Evolutionary conservation across 2,113 vertebrate species (phyloP), one percentile per base, ranked within the genome.

Genomic region (Chloroceryle aenea): DNA sequence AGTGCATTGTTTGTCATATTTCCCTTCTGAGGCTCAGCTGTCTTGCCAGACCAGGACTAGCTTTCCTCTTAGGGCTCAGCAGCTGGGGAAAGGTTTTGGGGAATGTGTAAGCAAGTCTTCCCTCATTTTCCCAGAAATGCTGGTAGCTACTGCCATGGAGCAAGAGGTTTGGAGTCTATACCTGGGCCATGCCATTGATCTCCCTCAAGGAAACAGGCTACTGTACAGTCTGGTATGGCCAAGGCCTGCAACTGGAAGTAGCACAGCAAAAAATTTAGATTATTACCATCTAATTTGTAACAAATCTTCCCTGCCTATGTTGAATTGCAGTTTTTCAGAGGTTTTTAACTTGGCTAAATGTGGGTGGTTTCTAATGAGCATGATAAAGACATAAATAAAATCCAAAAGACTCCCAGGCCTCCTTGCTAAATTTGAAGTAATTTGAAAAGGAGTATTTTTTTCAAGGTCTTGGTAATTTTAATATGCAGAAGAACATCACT

Each of bases 151-250:
- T 2, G 0, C 52, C 59, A 42, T 1, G 1, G 20, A 38, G n/a
- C 22, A 64, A 34, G 34, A 73, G 19, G 8, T 53, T 47, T 73
- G 36, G 29, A 47, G 11, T 83, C 53, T 18, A 11, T 40, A 62
- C 36, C n/a, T n/a, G 22, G 73, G n/a, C 30, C 0, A 0, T 78
- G 48, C 30, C 3, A 0, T 36, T 29, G 42, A 82, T n/a, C 38
- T 82, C 14, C 29, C 38, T 47, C 1, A 0, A 64, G 17, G 14
- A n/a, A 7, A 64, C 0, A 0, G 50, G 22, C 30, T 56, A 19
- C 32, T 58, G 40, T 55, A 26, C 10, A 4, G 12, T 52, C 42
- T 68, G n/a, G 20, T 59, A 77, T 79, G 38, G 79, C 38, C 23
- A 61, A 69, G 55, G 77, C 61, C 61, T 69, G 38, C 3, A 18